A percentile compares a stretch with the other conserved stretches of the same genome.
These are phyloP conservation scores for Mycetomoellerius zeteki DNA, from an alignment of 1,140 invertebrate genomes.

Conservation along the genomic window DNA sequence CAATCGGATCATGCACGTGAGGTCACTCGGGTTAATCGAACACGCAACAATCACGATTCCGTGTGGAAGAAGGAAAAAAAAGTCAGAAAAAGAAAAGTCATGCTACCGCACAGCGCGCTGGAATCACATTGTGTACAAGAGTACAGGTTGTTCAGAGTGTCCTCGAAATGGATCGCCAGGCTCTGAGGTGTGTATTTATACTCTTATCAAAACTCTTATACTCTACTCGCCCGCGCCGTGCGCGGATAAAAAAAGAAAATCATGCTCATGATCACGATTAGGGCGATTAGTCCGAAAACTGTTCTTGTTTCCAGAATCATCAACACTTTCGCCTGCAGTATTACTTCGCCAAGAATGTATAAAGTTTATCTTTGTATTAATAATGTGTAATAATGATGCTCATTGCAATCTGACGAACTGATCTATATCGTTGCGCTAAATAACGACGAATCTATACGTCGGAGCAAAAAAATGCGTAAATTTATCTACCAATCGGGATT, in stretches of 20 bases:
- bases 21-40: slow-evolving; percentile 68
- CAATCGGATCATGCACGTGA: slow-evolving; percentile 68
- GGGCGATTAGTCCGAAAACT: not conserved
- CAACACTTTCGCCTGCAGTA: not conserved
- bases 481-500: not conserved
- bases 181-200: not conserved
- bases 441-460: not conserved
- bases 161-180: slow-evolving; percentile 2
- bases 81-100: slow-evolving; percentile 15
- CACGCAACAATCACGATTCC: slow-evolving; percentile 63
- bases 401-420: not conserved
- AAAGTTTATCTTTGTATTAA: not conserved
- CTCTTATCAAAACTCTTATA: too few species aligned
- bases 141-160: slow-evolving; percentile 34
- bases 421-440: not conserved
- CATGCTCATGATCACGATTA: not conserved
- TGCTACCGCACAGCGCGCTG: slow-evolving; percentile 44
- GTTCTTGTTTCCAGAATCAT: not conserved
- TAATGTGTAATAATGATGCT: not conserved
- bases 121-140: too few species aligned
- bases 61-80: slow-evolving; percentile 28
- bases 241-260: not conserved
- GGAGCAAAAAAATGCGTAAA: not conserved
- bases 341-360: not conserved
- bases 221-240: not conserved